Evolutionary conservation across 1,140 invertebrate species (phyloP).

Genomic region (Pomacea maculata): DNA sequence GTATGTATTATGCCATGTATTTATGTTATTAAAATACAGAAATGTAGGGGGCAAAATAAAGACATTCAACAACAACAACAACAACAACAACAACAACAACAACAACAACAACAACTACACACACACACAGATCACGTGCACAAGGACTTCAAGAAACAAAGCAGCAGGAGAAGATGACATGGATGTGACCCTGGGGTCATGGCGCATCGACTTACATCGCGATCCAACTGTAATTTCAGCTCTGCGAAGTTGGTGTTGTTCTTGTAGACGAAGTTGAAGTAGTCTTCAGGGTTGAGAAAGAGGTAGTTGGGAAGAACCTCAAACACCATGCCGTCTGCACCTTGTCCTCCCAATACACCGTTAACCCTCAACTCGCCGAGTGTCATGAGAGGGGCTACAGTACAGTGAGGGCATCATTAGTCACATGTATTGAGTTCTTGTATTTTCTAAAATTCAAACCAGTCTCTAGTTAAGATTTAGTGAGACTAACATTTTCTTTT

Average conservation of each 20-base stretch:
- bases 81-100: no score
- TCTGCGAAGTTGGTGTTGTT: conserved; percentile 5
- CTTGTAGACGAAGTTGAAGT: conserved; percentile 8
- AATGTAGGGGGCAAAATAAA: no score
- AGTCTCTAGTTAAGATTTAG: no score
- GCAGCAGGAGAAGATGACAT: no score
- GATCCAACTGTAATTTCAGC: conserved; percentile 10
- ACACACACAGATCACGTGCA: background rate
- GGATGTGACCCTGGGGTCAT: background rate
- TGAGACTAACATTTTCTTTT: no score
- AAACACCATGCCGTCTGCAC: conserved; percentile 19
- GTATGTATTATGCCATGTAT: no score
- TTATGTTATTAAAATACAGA: no score
- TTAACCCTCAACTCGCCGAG: conserved; percentile 10
- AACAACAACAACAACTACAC: background rate
- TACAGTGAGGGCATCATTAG: no score
- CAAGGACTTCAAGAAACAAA: background rate
- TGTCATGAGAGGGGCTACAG: no score
- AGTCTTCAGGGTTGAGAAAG: conserved; percentile 12
- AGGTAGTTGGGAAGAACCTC: conserved; percentile 19
- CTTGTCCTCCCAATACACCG: conserved; percentile 9
- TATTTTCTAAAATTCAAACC: no score
- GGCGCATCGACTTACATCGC: conserved; percentile 15
- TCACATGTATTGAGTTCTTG: no score
- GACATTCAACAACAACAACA: no score